These are phyloP conservation scores for Cavia porcellus DNA, from an alignment of 2,113 vertebrate species.

Conservation along the genomic window DNA sequence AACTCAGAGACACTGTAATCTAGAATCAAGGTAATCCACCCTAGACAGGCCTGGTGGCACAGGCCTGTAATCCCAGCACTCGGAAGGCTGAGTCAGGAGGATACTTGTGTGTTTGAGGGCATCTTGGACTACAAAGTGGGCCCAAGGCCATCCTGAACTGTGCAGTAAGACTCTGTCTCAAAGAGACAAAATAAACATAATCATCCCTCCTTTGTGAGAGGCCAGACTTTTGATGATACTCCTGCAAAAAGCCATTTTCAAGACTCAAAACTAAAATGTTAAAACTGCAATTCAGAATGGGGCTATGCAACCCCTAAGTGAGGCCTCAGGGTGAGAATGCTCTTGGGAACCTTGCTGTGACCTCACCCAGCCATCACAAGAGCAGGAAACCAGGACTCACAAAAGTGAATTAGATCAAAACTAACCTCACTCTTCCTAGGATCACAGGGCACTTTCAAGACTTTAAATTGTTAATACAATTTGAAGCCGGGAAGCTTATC, in stretches of 20 bases:
- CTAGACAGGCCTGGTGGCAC: not conserved
- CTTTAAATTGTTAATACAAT: not conserved
- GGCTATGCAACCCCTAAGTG: not conserved
- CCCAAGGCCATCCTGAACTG: too few species aligned
- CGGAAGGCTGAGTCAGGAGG: too few species aligned
- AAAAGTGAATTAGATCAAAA: not conserved
- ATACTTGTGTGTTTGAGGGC: too few species aligned
- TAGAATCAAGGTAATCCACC: not conserved
- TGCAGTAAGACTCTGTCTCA: too few species aligned
- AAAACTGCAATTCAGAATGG: not conserved
- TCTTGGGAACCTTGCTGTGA: not conserved
- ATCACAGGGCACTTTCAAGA: not conserved
- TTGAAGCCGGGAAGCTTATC: not conserved
- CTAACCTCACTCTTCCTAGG: too few species aligned
- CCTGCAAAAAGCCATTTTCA: not conserved
- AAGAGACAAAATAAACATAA: too few species aligned
- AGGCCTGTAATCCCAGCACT: too few species aligned
- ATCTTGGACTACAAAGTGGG: too few species aligned
- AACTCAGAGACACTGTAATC: not conserved
- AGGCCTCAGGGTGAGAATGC: not conserved
- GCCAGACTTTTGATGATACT: not conserved
- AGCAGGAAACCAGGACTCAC: not conserved
- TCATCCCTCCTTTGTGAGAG: not conserved
- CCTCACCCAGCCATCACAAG: accelerated
- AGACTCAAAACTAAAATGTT: not conserved